Evolutionary conservation across 2,888 invertebrate genomes (phyloP).

Genomic region (Epinotia nisella): DNA sequence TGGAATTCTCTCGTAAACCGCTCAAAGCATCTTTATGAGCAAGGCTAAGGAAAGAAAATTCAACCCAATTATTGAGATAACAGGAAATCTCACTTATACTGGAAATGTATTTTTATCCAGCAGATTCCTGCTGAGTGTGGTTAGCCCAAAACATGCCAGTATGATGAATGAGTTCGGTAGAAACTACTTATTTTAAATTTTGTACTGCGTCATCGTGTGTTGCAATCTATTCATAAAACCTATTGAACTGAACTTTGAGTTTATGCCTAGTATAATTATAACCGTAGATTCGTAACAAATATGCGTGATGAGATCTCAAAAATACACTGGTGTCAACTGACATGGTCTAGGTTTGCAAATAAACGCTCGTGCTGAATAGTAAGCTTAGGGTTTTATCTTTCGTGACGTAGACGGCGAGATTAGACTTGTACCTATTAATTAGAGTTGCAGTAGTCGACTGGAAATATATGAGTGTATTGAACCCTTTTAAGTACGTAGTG

Average conservation of each 20-base stretch:
- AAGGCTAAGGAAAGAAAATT: conserved; percentile 11
- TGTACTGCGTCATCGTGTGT: conserved; percentile 26
- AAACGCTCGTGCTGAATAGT: background rate
- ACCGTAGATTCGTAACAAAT: too few relatives aligned
- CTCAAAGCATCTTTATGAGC: conserved; percentile 27
- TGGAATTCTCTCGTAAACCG: conserved; percentile 18
- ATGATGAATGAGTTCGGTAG: conserved; percentile 35
- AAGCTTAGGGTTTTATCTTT: conserved; percentile 7
- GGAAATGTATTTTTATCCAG: conserved; percentile 33
- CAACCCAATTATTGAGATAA: conserved; percentile 29
- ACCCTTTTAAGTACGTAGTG: background rate
- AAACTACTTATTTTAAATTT: conserved; percentile 35
- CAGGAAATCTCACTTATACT: conserved; percentile 19
- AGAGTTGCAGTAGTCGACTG: background rate
- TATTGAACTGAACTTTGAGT: too few relatives aligned
- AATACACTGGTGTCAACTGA: too few relatives aligned
- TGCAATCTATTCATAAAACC: background rate
- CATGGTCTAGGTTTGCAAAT: too few relatives aligned
- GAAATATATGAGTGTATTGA: background rate
- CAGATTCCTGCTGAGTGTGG: conserved; percentile 42
- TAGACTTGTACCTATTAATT: background rate
- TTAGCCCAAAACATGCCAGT: conserved; percentile 37
- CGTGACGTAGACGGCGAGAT: background rate
- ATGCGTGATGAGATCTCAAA: too few relatives aligned
- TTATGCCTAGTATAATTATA: too few relatives aligned